Base-by-base conservation (phyloP, 1,140 invertebrate genomes). In the Drosophila varians region DNA sequence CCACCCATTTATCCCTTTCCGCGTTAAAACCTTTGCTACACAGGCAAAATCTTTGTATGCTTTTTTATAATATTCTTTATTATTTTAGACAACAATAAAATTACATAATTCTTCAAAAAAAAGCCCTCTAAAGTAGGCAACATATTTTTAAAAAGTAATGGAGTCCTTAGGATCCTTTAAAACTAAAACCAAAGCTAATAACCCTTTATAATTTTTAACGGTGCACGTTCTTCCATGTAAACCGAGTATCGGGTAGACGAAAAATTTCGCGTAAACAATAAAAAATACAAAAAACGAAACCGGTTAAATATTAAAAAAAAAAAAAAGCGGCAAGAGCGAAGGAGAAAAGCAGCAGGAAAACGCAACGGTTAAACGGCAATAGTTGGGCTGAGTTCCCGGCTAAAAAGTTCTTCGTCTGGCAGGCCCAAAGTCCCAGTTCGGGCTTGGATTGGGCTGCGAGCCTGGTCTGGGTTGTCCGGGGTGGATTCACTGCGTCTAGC, bases 231-330 rank as follows among this genome's bases (percentile, higher is more conserved):
- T 79, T 64, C 79, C 79, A 83, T 74, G 78, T 70, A 60, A 75
- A 28, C 36, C 51, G 38, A 58, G 57, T 54, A 47, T 19, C 51
- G 46, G 75, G 49, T 80, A 69, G 72, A 80, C 80, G 54, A 69
- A 86, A 73, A 69, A 73, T 73, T 82, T 84, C 80, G 82, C 80
- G 62, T 86, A 86, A 84, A 70, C 74, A 84, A 86, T 84, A 84
- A 86, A 86, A 64, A 86, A 78, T 57, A 64, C 75, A 79, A 79
- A 74, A 76, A 79, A 74, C 52, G 31, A 54, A 78, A 78, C 72
- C 61, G 58, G 60, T 71, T 64, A 61, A 75, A 55, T 49, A 72
- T 31, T 4, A 62, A 43, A 11, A 49, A 34, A 25, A 45, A 26
- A 31, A 51, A 51, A 62, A 74, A 69, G 51, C 43, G n/a, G n/a